Evolutionary conservation across 2,113 vertebrate species (phyloP).

Genomic region (Myrmecophaga tridactyla): DNA sequence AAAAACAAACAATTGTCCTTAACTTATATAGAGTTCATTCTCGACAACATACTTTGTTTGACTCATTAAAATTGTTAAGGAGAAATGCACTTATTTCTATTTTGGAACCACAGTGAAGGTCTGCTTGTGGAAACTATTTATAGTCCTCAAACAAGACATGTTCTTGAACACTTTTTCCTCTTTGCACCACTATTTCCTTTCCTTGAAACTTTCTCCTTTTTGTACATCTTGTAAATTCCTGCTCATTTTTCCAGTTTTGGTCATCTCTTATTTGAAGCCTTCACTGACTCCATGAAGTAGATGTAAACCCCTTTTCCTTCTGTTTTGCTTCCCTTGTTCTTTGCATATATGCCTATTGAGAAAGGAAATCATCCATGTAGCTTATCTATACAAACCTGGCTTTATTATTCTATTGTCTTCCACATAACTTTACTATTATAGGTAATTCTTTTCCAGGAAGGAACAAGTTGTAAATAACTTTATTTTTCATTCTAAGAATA

Average conservation of each 20-base stretch:
- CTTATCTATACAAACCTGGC: neutral
- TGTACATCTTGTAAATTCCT: neutral
- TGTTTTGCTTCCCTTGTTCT: neutral
- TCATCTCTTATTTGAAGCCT: neutral
- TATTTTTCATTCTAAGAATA: conserved; percentile 25
- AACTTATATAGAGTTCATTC: neutral
- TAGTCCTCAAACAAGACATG: neutral
- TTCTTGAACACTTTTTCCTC: neutral
- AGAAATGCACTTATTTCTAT: neutral
- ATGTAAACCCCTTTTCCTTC: neutral
- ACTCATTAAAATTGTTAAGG: neutral
- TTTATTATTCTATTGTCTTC: neutral
- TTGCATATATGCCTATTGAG: neutral
- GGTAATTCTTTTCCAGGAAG: neutral
- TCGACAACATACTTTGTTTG: neutral
- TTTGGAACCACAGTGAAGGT: neutral
- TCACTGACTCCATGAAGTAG: neutral
- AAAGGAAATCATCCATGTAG: neutral
- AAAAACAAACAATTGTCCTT: neutral
- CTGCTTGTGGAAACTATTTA: neutral
- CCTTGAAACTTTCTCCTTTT: neutral
- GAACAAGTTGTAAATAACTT: neutral
- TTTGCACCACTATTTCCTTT: neutral
- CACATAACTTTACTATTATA: neutral
- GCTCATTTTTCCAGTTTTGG: neutral